Evolutionary conservation across 1,140 invertebrate species (phyloP), one percentile per base, ranked within the genome.

Genomic region (Zaprionus capensis): DNA sequence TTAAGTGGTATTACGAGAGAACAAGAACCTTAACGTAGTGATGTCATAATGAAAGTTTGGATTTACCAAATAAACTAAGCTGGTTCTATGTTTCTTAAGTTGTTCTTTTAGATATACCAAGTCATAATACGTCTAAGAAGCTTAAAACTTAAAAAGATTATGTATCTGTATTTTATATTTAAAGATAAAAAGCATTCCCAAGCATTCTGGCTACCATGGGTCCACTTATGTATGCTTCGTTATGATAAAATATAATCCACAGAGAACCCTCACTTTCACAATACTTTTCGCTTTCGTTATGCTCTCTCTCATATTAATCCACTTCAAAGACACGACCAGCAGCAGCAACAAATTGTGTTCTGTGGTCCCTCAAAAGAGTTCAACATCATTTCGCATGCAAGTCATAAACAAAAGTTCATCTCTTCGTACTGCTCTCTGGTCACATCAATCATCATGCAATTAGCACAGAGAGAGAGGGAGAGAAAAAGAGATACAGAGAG

Each of bases 401-500:
- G 5, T 58, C 56, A 55, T 66, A 44, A 56, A n/a, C 11, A 17
- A 66, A 56, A 44, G n/a, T 38, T 65, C 44, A 53, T 34, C 17
- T 59, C 62, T 14, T 12, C 6, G 53, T 56, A 20, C n/a, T 9
- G 15, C 26, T 63, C 20, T 38, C 49, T 69, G 49, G 9, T 31
- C 24, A 22, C 72, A 75, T 71, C 67, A 76, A 76, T 76, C 59
- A 76, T 71, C 46, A 14, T 55, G 17, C 46, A 76, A 71, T 76
- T 71, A 76, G 69, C 73, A 76, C 44, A 76, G 17, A 28, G 38
- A 17, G 53, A 14, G n/a, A 24, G 46, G 36, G 46, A 14, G 46
- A 36, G 36, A 41, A 15, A 34, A 22, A 63, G 9, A 31, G 28
- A 31, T 7, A 17, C n/a, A 9, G 7, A 14, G 28, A 7, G 15